These are phyloP conservation scores for Pyrgilauda ruficollis DNA, from an alignment of 2,113 vertebrate genomes.

Conservation along the genomic window DNA sequence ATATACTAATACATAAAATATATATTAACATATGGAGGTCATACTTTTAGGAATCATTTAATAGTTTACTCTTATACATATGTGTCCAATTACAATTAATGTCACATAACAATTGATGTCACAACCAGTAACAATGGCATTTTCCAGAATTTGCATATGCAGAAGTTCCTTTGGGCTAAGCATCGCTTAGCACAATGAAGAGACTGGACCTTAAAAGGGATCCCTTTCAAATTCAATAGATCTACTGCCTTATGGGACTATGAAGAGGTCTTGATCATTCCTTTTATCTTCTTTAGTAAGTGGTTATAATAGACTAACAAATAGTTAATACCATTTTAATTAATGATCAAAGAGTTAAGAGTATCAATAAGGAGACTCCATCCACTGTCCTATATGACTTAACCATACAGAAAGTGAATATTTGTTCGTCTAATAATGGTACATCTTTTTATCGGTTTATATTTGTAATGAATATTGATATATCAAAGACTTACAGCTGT, in stretches of 20 bases:
- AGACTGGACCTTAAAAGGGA: neutral
- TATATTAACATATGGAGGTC: neutral
- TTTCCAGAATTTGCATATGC: neutral
- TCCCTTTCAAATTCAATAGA: neutral
- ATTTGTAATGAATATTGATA: neutral
- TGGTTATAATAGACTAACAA: neutral
- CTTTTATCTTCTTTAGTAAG: neutral
- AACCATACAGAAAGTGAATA: neutral
- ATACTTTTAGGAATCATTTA: neutral
- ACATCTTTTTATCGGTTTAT: neutral
- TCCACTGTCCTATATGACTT: neutral
- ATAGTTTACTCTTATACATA: neutral
- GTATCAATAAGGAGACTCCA: neutral
- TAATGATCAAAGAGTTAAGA: neutral
- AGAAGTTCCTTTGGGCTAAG: neutral
- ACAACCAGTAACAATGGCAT: neutral
- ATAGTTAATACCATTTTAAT: neutral
- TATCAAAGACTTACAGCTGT: neutral
- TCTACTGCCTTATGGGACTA: neutral
- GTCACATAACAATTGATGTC: neutral
- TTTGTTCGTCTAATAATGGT: neutral
- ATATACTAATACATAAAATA: neutral
- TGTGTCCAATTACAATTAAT: neutral
- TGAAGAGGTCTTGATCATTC: neutral
- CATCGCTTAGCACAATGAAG: neutral